A percentile compares a stretch with the other conserved stretches of the same genome.
phyloP scores from a whole-genome alignment of 1,140 invertebrate species.

The Tyrophagus putrescentiae region DNA sequence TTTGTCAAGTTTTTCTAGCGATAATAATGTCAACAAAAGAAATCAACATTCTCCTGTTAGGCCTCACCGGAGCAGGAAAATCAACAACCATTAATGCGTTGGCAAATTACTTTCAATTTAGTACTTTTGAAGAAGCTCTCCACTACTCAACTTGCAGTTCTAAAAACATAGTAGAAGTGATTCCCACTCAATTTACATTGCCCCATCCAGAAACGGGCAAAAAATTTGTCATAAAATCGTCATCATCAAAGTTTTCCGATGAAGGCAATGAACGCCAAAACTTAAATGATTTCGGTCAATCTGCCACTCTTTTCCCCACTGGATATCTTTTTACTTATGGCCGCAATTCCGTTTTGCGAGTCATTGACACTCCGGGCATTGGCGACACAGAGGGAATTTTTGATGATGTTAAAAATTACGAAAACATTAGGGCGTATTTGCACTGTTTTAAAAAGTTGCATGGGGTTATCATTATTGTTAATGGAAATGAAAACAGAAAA shows the following conservation, averaged over 20 bases:
- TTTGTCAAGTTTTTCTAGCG: too few relatives aligned
- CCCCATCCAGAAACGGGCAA: not conserved
- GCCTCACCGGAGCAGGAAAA: slow-evolving; percentile 26
- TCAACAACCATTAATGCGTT: slow-evolving; percentile 27
- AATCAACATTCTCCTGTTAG: slow-evolving; percentile 23
- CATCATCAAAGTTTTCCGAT: too few relatives aligned
- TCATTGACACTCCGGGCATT: slow-evolving; percentile 26
- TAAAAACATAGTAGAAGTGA: not conserved
- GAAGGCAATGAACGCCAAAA: too few relatives aligned
- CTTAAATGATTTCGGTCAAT: too few relatives aligned
- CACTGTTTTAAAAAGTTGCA: slow-evolving; percentile 22
- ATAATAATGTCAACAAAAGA: too few relatives aligned
- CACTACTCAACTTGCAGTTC: too few relatives aligned
- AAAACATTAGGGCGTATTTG: slow-evolving; percentile 22
- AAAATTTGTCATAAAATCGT: not conserved
- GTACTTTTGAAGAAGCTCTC: slow-evolving; percentile 24
- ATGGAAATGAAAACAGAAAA: slow-evolving; percentile 23
- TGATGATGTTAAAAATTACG: slow-evolving; percentile 24
- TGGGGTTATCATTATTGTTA: slow-evolving; percentile 27
- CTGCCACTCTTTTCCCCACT: too few relatives aligned
- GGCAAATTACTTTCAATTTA: slow-evolving; percentile 23
- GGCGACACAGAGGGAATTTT: slow-evolving; percentile 26
- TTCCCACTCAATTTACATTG: not conserved
- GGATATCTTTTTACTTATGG: too few relatives aligned
- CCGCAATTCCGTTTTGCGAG: slow-evolving; percentile 16